These are phyloP conservation scores for Acrobasis suavella DNA, from an alignment of 2,888 invertebrate species.

Conservation along the genomic window DNA sequence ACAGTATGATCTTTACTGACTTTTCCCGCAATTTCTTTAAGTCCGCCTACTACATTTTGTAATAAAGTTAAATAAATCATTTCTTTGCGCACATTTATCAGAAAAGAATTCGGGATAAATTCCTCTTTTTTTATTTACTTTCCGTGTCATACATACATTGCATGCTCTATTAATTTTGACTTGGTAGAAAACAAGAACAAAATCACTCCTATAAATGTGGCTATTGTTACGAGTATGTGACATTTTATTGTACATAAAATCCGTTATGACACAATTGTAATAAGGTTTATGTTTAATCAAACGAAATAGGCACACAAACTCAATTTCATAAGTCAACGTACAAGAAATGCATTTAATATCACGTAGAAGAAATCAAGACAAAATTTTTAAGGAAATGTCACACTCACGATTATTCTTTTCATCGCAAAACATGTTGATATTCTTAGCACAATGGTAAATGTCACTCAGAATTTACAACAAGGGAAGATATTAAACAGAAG, in stretches of 20 bases:
- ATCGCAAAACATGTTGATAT: not conserved
- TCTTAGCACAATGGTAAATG: conserved; percentile 11
- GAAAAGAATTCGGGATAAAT: no score
- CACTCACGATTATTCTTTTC: conserved; percentile 13
- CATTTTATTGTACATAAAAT: not conserved
- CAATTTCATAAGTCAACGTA: not conserved
- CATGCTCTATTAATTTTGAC: no score
- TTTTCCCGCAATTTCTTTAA: no score
- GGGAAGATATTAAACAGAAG: not conserved
- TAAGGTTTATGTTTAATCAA: not conserved
- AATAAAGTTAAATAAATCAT: no score
- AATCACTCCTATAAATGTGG: not conserved
- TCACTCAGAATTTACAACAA: conserved; percentile 16
- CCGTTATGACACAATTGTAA: not conserved
- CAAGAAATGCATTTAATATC: not conserved
- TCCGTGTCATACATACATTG: no score
- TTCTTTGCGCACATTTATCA: no score
- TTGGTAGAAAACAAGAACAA: no score
- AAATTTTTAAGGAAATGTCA: conserved; percentile 11
- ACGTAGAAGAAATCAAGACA: not conserved
- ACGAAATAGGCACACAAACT: not conserved
- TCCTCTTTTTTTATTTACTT: no score
- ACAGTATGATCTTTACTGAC: no score
- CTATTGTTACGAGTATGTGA: no score
- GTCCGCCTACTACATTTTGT: no score